Evolutionary conservation across 2,888 invertebrate genomes (phyloP), one percentile per base, ranked within the genome.

Genomic region (Archaeoteleia sp.): DNA sequence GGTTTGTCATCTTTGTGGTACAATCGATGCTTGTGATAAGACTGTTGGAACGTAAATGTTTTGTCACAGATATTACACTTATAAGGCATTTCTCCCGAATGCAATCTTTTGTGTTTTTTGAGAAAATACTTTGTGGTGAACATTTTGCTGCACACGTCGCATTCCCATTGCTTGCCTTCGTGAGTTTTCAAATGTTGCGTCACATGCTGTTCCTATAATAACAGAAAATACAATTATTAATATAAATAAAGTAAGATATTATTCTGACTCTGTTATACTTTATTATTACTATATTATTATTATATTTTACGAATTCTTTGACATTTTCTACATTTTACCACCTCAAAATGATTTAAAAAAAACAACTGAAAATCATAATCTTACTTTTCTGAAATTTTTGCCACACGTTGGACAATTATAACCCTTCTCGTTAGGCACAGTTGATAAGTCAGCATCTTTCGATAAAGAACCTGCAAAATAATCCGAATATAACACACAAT

Each of bases 81-180:
- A 80, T 95, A 95, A 0, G 95, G 95, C 88, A 94, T 95, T 88
- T 95, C 95, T 60, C 95, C 94, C 90, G 87, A 77, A 85, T 95
- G 95, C 63, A 95, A 88, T 72, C 95, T 89, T 86, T 94, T 94
- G 83, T 95, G 95, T 85, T 95, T 95, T 86, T 94, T 95, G 72
- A 95, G 86, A 81, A 95, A 95, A 87, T 95, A 95, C 85, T 95
- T 95, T 1, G 95, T 95, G 0, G 95, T 95, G 81, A 95, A 95
- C 85, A 91, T 89, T 87, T 95, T 95, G 54, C 89, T 88, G 84
- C 95, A 95, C 35, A 93, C 91, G 78, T 94, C 93, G 80, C 95
- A 95, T 80, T 92, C 92, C 94, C 94, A 95, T 80, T 93, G 92
- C 84, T 95, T 95, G 48, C 90, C 90, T 70, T 92, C 91, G 60